Base-by-base conservation (phyloP, 2,113 vertebrate genomes). In the Podilymbus podiceps region DNA sequence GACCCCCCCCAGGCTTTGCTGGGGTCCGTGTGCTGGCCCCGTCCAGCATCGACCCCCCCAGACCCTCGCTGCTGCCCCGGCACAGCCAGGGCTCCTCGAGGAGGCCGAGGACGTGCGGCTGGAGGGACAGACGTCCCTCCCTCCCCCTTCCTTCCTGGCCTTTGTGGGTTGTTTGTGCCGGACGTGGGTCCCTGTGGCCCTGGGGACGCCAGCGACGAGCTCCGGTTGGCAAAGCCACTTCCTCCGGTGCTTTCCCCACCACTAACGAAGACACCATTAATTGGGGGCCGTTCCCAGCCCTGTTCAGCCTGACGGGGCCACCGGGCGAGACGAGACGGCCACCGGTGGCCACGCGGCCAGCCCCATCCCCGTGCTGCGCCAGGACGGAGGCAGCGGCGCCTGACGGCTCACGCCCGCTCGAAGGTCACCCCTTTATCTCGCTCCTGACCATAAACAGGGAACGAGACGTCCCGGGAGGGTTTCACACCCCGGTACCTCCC, bases 111-210 rank as follows among this genome's bases (percentile, higher is more conserved):
- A 46, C 21, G 1, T 11, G 56, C 55, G 72, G 33, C 50, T 23
- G 47, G 59, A 23, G 20, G 58, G 49, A 19, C 33, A 33, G 67
- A 35, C 12, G 49, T 64, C 52, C 81, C 18, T 31, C 42, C 75
- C 71, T 46, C 69, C 79, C 16, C 31, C 46, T 96, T 96, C 94
- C 95, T 96, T 95, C 92, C 94, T 85, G 90, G 23, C 80, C 67
- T 94, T 78, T 82, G 74, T 67, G 82, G 92, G 50, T 16, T 77
- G 85, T 85, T 93, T 91, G 84, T 73, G 84, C 59, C 73, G 84
- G 93, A 88, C 56, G 68, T 62, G 17, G 5, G 59, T 40, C 55
- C 83, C 60, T 17, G 78, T 12, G 63, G 38, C 91, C 84, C 68
- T 49, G 88, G 88, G 94, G 69, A 93, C 11, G 0, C 13, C 75